Conservation (phyloP, 2,113 vertebrate species). For the Scomber colias region DNA sequence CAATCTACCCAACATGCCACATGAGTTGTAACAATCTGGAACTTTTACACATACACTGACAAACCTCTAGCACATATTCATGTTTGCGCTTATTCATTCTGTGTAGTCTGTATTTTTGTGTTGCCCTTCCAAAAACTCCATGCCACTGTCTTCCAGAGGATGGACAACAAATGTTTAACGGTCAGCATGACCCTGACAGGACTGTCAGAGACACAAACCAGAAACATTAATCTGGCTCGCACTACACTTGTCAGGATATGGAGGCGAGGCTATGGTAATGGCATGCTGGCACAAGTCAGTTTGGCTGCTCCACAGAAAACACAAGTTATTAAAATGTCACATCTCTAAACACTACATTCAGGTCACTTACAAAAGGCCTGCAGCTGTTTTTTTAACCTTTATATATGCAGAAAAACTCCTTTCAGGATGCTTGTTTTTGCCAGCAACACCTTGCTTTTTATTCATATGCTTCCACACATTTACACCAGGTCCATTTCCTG, state of each 20-base stretch:
- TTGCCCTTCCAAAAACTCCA: neutral
- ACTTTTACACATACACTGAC: neutral
- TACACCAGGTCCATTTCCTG: slow-evolving; percentile 39
- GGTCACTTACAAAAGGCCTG: slow-evolving; percentile 17
- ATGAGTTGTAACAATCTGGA: slow-evolving; percentile 29
- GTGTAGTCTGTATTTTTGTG: neutral
- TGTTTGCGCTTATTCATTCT: neutral
- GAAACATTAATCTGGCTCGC: slow-evolving; percentile 19
- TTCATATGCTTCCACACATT: slow-evolving; percentile 38
- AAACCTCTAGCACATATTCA: neutral
- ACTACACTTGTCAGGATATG: slow-evolving; percentile 8
- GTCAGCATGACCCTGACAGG: slow-evolving; percentile 14
- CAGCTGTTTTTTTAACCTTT: slow-evolving; percentile 48
- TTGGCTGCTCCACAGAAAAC: slow-evolving; percentile 37
- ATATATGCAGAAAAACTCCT: slow-evolving; percentile 28
- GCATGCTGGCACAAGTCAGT: slow-evolving; percentile 19
- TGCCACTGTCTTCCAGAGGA: neutral
- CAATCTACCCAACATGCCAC: neutral
- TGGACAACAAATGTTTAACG: neutral
- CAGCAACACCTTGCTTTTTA: slow-evolving; percentile 46
- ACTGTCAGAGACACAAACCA: slow-evolving; percentile 34
- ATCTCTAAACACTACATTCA: slow-evolving; percentile 37
- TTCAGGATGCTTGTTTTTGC: slow-evolving; percentile 43
- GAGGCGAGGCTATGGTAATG: slow-evolving; percentile 1
- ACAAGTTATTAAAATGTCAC: slow-evolving; percentile 44